Percentiles rank a stretch among this genome's conserved stretches.
phyloP scores from a whole-genome alignment of 92 coral and sea anemone genomes.

The Metridium senile region DNA sequence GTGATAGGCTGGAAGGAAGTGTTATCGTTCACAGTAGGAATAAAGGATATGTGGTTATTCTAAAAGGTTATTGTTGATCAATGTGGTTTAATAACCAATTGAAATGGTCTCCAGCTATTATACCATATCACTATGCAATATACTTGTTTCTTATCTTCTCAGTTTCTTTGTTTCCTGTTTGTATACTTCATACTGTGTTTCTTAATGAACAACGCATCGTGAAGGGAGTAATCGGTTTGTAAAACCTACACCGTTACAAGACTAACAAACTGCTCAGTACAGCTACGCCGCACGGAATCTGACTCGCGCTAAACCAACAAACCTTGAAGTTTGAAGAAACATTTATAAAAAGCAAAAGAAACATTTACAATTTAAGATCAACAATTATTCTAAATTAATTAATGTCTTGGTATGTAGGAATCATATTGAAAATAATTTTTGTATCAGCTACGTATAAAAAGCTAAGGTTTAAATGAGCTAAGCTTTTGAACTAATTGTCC shows the following conservation, averaged over 20 bases:
- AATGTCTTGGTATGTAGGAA: too few species aligned
- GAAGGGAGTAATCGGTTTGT: background rate
- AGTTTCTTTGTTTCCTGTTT: background rate
- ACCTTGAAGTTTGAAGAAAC: too few species aligned
- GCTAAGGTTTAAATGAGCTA: too few species aligned
- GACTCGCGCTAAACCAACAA: too few species aligned
- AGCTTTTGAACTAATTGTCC: too few species aligned
- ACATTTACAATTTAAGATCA: too few species aligned
- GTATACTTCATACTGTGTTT: background rate
- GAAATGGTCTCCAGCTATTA: background rate
- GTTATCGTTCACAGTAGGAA: background rate
- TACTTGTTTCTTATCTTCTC: background rate
- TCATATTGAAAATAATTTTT: too few species aligned
- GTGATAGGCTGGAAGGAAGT: background rate
- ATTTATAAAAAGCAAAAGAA: too few species aligned
- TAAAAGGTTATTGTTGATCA: background rate
- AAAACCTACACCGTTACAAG: background rate
- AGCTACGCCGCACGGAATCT: background rate
- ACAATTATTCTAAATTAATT: too few species aligned
- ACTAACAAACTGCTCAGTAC: background rate
- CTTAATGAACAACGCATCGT: background rate
- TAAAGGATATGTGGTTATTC: background rate
- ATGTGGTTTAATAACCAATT: background rate
- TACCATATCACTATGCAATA: background rate
- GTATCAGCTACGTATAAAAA: too few species aligned